Conservation (phyloP, 2,113 vertebrate genomes). For the Platycercus adscitus region DNA sequence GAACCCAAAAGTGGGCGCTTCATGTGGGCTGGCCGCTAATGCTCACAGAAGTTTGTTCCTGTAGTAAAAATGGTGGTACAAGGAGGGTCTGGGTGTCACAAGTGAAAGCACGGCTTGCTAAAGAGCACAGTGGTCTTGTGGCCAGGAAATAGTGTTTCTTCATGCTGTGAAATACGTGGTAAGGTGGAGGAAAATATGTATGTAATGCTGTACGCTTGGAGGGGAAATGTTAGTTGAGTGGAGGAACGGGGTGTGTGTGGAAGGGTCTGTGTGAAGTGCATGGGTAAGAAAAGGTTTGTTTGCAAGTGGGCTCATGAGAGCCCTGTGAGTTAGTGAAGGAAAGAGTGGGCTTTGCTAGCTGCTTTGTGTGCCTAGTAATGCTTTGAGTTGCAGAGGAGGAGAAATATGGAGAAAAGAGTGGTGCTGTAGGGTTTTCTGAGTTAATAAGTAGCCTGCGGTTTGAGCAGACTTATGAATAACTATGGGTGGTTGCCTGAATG, state of each 20-base stretch:
- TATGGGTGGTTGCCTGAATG: neutral
- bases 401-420: neutral
- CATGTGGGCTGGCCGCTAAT: neutral
- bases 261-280: neutral
- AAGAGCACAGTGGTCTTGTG: neutral
- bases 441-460: neutral
- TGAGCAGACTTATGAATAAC: neutral
- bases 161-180: neutral
- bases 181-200: neutral
- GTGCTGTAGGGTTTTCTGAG: neutral
- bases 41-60: neutral
- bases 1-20: neutral
- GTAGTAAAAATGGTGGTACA: neutral
- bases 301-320: neutral
- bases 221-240: neutral
- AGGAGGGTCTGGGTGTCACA: neutral
- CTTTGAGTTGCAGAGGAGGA: neutral
- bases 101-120: neutral
- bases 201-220: neutral
- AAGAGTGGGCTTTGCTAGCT: neutral
- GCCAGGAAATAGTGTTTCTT: conserved; percentile 24
- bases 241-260: neutral
- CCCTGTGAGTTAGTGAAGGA: neutral
- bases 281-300: neutral
- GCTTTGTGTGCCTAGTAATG: neutral